These are phyloP conservation scores for Drymodes brunneopygia DNA, from an alignment of 2,113 vertebrate species.

Conservation along the genomic window DNA sequence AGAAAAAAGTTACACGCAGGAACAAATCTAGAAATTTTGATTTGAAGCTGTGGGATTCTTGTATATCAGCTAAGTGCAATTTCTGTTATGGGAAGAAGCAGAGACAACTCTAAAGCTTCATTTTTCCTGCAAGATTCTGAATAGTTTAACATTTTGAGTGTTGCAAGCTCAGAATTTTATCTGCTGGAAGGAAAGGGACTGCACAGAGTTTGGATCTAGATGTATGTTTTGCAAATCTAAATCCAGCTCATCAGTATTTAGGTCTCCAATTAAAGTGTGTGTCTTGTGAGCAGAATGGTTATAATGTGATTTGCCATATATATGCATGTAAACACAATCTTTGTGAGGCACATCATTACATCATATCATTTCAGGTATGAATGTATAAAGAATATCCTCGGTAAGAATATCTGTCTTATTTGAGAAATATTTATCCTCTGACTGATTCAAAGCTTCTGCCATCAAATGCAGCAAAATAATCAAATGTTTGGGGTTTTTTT, in stretches of 20 bases:
- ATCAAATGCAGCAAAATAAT: neutral
- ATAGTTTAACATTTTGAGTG: neutral
- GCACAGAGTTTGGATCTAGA: neutral
- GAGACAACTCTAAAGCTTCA: neutral
- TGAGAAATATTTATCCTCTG: neutral
- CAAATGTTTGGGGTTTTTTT: neutral
- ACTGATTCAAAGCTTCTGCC: neutral
- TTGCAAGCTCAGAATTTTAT: neutral
- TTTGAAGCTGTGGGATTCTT: neutral
- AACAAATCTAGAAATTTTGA: neutral
- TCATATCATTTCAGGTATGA: neutral
- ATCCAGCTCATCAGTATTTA: neutral
- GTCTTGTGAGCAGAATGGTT: neutral
- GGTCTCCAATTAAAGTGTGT: neutral
- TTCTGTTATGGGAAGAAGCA: neutral
- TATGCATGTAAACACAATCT: neutral
- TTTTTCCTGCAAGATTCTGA: neutral
- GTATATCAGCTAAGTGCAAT: neutral
- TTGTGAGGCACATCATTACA: neutral
- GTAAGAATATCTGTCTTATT: neutral
- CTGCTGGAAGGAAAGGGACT: neutral
- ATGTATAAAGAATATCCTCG: neutral
- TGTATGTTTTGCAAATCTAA: neutral
- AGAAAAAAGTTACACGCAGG: neutral
- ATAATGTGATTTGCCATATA: neutral